Conservation (phyloP, 2,888 invertebrate species). For the Cacoxenus indagator region DNA sequence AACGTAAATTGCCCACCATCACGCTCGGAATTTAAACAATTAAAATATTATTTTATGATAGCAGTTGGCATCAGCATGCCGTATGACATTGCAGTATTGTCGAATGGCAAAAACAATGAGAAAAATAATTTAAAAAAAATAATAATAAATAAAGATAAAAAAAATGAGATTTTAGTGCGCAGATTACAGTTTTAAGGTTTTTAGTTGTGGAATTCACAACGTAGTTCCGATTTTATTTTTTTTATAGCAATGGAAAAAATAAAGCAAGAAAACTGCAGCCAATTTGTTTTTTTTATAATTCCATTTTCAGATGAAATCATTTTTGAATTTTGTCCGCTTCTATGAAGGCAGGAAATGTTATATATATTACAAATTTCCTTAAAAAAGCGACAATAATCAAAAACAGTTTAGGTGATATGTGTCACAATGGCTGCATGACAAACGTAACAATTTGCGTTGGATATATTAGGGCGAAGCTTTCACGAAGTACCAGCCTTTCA, state of each 20-base stretch:
- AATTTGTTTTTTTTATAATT: no score
- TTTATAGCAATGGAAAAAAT: not conserved
- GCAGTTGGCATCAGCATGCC: conserved; percentile 23
- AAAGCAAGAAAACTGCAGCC: not conserved
- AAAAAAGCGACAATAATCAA: no score
- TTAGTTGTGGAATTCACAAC: conserved; percentile 28
- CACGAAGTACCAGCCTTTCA: no score
- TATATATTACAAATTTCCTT: no score
- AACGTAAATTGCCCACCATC: not conserved
- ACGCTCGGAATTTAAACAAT: conserved; percentile 24
- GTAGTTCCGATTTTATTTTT: conserved; percentile 32
- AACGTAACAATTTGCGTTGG: no score
- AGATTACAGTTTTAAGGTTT: conserved; percentile 25
- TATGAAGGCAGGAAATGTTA: no score
- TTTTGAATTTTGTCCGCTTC: no score
- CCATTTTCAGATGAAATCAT: no score
- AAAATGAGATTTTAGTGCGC: conserved; percentile 6
- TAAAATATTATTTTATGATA: conserved; percentile 29
- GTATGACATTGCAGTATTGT: conserved; percentile 2
- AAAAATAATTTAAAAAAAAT: no score
- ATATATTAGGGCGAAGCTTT: no score
- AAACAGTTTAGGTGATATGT: no score
- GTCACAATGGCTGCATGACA: no score
- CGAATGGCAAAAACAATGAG: not conserved
- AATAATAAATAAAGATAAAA: conserved; percentile 10